A percentile compares a stretch with the other conserved stretches of the same genome.
Evolutionary conservation across 2,113 vertebrate genomes (phyloP).

Genomic region (Manacus vitellinus): DNA sequence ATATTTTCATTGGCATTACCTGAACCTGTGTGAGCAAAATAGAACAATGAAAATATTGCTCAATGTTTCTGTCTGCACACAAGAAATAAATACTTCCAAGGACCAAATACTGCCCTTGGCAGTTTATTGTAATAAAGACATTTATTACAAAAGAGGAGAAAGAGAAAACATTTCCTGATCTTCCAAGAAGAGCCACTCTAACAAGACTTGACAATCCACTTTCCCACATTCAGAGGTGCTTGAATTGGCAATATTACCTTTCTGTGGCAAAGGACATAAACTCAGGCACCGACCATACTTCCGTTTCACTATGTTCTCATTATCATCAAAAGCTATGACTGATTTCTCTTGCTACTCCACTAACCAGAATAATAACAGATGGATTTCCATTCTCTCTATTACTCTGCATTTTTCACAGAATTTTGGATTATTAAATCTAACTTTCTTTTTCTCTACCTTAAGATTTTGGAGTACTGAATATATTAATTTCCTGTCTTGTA

Average conservation of each 20-base stretch:
- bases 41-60: not conserved
- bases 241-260: not conserved
- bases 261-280: not conserved
- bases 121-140: constrained; percentile 35
- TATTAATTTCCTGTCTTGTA: not conserved
- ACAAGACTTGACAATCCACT: not conserved
- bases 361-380: not conserved
- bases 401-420: not conserved
- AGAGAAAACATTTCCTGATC: constrained; percentile 25
- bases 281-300: not conserved
- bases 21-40: not conserved
- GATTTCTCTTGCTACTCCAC: not conserved
- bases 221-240: not conserved
- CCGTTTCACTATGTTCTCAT: not conserved
- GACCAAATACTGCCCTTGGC: constrained; percentile 25
- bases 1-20: not conserved
- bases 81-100: constrained; percentile 31
- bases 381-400: not conserved
- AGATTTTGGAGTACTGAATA: not conserved
- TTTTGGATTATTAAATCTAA: not conserved
- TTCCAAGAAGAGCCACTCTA: not conserved
- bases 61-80: not conserved
- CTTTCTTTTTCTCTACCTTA: not conserved
- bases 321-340: not conserved
- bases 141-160: not conserved